Base-by-base conservation (phyloP, 2,113 vertebrate genomes). In the Dasyornis broadbenti region DNA sequence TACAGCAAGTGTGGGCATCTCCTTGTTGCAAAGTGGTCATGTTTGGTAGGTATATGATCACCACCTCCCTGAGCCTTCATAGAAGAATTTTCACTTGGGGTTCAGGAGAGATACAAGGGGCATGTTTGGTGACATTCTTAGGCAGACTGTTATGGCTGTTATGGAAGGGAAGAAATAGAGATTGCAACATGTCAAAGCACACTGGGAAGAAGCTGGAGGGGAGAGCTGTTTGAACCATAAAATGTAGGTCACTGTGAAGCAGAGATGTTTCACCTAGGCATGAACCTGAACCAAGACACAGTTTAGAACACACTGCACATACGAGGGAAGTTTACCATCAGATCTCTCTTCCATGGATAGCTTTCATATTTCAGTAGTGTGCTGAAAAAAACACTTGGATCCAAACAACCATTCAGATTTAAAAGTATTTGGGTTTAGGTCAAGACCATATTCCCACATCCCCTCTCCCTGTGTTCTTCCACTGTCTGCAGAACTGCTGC, bases 401-500 rank as follows among this genome's bases (percentile, higher is more conserved):
- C 23, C 22, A 64, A 89, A 76, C 28, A 53, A 9, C 4, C 69
- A 61, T 57, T 73, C 52, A 77, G 64, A 56, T 47, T 40, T 33
- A 65, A 64, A 89, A 86, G 28, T 50, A 45, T 86, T 79, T 90
- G 61, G 4, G 7, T 92, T 85, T 75, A 28, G 19, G 65, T 83
- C 28, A 81, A 82, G 57, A 65, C 2, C 1, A 0, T 73, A 45
- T 56, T 92, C 26, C 53, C 81, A 7, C 5, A 26, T 20, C 4
- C 15, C 20, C 9, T 5, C 18, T 13, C 3, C 9, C 6, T 13
- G 1, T 37, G 26, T 2, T 0, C 20, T 88, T 72, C 40, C 45
- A 71, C 23, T 63, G 52, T 60, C 50, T 66, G 35, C 26, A 54
- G 60, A 84, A 12, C 15, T 20, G 18, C 56, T 76, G 65, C n/a